phyloP scores from a whole-genome alignment of 2,888 invertebrate genomes.

The Lithophane socia region DNA sequence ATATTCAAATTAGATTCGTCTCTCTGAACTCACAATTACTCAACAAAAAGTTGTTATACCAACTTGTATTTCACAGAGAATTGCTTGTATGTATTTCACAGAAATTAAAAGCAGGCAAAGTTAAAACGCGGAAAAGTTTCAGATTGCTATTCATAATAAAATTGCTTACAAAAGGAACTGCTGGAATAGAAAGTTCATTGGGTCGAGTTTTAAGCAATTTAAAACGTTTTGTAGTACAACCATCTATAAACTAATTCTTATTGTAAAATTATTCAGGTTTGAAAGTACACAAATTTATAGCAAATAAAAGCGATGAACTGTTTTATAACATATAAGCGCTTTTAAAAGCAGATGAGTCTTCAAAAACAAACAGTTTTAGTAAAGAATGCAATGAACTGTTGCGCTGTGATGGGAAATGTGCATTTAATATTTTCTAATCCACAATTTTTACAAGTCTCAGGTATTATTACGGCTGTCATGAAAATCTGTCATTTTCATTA shows the following conservation, averaged over 20 bases:
- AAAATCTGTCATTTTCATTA: not conserved
- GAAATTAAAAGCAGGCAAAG: not conserved
- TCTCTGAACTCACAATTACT: not conserved
- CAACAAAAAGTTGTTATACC: not conserved
- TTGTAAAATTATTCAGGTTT: not conserved
- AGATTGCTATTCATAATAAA: slow-evolving; percentile 6
- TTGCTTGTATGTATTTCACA: not conserved
- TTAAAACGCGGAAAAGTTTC: slow-evolving; percentile 15
- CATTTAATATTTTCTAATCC: not conserved
- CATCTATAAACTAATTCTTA: no score
- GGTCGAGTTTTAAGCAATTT: not conserved
- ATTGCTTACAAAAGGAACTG: slow-evolving; percentile 12
- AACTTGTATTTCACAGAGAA: not conserved
- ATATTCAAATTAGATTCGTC: not conserved
- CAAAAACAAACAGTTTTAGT: no score
- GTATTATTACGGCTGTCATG: no score
- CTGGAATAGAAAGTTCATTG: not conserved
- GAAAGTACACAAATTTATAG: no score
- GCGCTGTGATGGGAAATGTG: not conserved
- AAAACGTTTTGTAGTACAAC: not conserved
- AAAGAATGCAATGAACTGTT: no score
- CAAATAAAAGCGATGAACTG: no score
- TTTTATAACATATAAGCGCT: no score
- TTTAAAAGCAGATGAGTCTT: no score
- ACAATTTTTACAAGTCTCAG: not conserved